Base-by-base conservation (phyloP, 2,888 invertebrate species). In the Amaurobius ferox region DNA sequence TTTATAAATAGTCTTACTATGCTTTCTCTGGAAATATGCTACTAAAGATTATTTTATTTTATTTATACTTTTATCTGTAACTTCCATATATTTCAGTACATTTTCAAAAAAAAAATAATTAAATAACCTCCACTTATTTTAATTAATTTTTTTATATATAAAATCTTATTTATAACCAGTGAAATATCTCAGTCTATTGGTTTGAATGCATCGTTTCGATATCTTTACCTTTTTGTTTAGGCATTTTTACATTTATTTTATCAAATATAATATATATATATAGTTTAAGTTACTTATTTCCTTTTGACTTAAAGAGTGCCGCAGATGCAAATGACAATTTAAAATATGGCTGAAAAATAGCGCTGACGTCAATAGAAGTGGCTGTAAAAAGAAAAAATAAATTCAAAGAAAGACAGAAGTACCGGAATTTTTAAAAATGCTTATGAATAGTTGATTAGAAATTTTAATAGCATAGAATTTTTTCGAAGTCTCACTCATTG, bases 271-370 rank as follows among this genome's bases (percentile, higher is more conserved):
- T 55, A 55, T 55, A 23, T 19, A 11, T 55, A 55, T 55, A 23
- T 23, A 55, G 23, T 23, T 11, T 2, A 44, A 44, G 16, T 11
- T 23, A 23, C 23, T 55, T n/a, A 3, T 11, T 55, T 23, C 23
- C 23, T 23, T n/a, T 1, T 1, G 2, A 5, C 23, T 55, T 23
- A 55, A 55, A 11, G 11, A 55, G 23, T 3, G 23, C 19, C 55
- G 23, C 55, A 55, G 55, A 55, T 55, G 55, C 23, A 55, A 55
- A 55, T 55, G 55, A 55, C 55, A 55, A 23, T 55, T 55, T 55
- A 55, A 55, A 55, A 11, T 23, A 55, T 11, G 19, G 23, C 19
- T 23, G 55, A 55, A 55, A 55, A 55, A 55, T 55, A 3, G 55
- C 16, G 23, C 23, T 11, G 19, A 55, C 55, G 55, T 55, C 55